These are phyloP conservation scores for Siphamia tubifer DNA, from an alignment of 2,113 vertebrate genomes.

Conservation along the genomic window DNA sequence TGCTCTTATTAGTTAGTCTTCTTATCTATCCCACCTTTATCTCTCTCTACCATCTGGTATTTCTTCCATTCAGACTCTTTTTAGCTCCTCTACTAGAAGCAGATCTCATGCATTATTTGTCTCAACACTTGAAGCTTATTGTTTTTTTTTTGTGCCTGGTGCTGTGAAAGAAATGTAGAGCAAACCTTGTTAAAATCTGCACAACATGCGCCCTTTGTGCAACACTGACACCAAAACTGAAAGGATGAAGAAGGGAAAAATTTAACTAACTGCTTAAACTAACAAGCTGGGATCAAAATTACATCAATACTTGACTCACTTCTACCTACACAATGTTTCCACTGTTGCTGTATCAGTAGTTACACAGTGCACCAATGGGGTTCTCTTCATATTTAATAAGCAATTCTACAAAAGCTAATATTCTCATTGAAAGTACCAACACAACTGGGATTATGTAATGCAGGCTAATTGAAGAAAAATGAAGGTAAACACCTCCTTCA, in stretches of 20 bases:
- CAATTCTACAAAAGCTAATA: neutral
- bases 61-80: neutral
- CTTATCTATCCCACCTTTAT: neutral
- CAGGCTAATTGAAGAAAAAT: neutral
- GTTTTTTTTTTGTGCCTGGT: neutral
- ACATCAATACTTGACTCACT: neutral
- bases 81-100: constrained; percentile 11
- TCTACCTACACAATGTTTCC: neutral
- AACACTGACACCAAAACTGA: neutral
- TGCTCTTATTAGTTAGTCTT: neutral
- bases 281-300: neutral
- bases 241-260: too few species aligned
- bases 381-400: neutral
- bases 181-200: too few species aligned
- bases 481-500: neutral
- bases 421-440: too few species aligned
- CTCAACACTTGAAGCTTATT: neutral
- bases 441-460: constrained; percentile 7
- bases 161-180: neutral
- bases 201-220: neutral
- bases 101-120: neutral
- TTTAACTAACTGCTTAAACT: neutral
- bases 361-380: neutral
- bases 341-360: neutral
- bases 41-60: constrained; percentile 1